Conservation (phyloP, 92 coral and sea anemone genomes). For the Porites rus region DNA sequence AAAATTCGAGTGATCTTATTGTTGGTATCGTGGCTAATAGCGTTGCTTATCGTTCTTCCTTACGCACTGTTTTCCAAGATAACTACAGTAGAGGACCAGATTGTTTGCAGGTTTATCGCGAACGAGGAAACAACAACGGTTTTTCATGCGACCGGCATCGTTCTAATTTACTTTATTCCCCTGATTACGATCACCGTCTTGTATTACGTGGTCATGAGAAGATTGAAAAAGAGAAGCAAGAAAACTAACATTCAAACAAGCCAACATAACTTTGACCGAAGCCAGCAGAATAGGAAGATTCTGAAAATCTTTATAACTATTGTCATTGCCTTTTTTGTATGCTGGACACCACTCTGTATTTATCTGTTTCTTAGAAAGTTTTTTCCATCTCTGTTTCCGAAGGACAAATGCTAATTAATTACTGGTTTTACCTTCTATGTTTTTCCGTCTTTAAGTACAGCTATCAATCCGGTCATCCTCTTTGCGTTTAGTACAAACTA, state of each 20-base stretch:
- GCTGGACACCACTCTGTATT: slow-evolving; percentile 7
- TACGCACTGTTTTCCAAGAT: background rate
- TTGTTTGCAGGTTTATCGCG: background rate
- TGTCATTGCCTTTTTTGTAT: slow-evolving; percentile 1
- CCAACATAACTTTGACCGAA: background rate
- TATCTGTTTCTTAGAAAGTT: background rate
- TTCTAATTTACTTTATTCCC: background rate
- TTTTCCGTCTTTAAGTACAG: background rate
- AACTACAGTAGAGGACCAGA: background rate
- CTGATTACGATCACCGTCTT: background rate
- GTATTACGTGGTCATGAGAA: background rate
- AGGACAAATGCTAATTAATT: background rate
- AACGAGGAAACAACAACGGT: background rate
- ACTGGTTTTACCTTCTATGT: background rate
- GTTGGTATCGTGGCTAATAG: background rate
- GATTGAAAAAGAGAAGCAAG: background rate
- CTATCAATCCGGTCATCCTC: background rate
- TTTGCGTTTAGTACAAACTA: slow-evolving; percentile 13
- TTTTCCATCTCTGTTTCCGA: background rate
- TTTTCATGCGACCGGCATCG: background rate
- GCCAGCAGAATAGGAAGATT: background rate
- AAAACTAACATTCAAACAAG: background rate
- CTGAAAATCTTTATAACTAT: slow-evolving; percentile 8
- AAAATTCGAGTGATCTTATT: background rate
- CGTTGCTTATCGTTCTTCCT: background rate